phyloP scores from a whole-genome alignment of 2,888 invertebrate species.

The Calameuta pallipes region DNA sequence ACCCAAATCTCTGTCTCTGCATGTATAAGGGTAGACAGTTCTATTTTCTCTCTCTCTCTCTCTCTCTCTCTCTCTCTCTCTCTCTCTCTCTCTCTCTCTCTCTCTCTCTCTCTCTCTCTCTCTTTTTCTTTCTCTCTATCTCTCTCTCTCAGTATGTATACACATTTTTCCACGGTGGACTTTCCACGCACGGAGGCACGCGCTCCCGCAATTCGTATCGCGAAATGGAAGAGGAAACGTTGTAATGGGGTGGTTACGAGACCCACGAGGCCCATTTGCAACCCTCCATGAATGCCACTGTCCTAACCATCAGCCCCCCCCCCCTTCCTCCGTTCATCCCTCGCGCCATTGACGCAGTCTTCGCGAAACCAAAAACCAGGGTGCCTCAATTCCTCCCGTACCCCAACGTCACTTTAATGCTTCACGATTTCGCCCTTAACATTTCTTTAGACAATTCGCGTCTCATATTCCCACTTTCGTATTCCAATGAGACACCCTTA shows the following conservation, averaged over 20 bases:
- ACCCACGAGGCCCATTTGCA: slow-evolving; percentile 61
- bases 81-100: too few species aligned
- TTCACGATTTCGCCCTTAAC: not conserved
- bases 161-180: not conserved
- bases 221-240: slow-evolving; percentile 59
- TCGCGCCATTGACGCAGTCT: not conserved
- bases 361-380: not conserved
- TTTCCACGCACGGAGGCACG: slow-evolving; percentile 7
- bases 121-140: not conserved
- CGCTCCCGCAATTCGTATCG: slow-evolving; percentile 15
- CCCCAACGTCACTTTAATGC: not conserved
- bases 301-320: not conserved
- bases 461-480: not conserved
- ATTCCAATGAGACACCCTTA: not conserved
- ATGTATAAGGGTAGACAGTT: not conserved
- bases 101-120: too few species aligned
- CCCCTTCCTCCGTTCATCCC: not conserved
- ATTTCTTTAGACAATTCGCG: not conserved
- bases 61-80: too few species aligned
- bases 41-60: not conserved
- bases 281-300: not conserved
- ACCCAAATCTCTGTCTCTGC: not conserved
- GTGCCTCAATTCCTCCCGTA: not conserved
- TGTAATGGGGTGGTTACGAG: slow-evolving; percentile 66
- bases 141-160: not conserved